phyloP scores from a whole-genome alignment of 2,888 invertebrate species.

The Mechanitis messenoides region DNA sequence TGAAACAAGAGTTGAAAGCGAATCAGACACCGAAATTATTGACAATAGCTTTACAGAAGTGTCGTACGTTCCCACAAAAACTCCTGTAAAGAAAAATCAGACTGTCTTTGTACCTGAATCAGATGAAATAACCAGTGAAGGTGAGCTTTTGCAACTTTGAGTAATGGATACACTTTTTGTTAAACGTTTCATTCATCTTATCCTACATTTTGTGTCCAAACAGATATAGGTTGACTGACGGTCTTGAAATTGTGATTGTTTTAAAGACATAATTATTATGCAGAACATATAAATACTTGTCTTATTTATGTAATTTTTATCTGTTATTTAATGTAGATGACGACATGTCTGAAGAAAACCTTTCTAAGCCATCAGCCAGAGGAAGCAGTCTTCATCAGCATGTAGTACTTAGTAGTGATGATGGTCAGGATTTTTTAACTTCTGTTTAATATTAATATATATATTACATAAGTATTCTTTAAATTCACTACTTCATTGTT shows the following conservation, averaged over 20 bases:
- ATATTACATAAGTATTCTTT: no score
- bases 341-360: slow-evolving; percentile 27
- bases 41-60: slow-evolving; percentile 53
- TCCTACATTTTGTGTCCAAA: no score
- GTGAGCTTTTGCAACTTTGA: slow-evolving; percentile 34
- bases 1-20: slow-evolving; percentile 46
- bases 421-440: slow-evolving; percentile 42
- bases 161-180: not conserved
- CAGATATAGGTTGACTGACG: no score
- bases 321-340: slow-evolving; percentile 33
- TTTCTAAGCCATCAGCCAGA: slow-evolving; percentile 34
- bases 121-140: slow-evolving; percentile 53
- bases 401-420: slow-evolving; percentile 51
- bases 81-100: slow-evolving; percentile 43
- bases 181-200: no score
- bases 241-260: no score
- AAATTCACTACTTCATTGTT: not conserved
- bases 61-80: slow-evolving; percentile 46
- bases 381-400: slow-evolving; percentile 39
- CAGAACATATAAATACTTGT: no score
- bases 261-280: no score
- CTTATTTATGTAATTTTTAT: no score
- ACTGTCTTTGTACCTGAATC: slow-evolving; percentile 65
- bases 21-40: slow-evolving; percentile 57
- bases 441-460: no score